Percentiles rank a stretch among this genome's conserved stretches.
These are phyloP conservation scores for Anaspis maculata DNA, from an alignment of 2,888 invertebrate species.

Conservation along the genomic window DNA sequence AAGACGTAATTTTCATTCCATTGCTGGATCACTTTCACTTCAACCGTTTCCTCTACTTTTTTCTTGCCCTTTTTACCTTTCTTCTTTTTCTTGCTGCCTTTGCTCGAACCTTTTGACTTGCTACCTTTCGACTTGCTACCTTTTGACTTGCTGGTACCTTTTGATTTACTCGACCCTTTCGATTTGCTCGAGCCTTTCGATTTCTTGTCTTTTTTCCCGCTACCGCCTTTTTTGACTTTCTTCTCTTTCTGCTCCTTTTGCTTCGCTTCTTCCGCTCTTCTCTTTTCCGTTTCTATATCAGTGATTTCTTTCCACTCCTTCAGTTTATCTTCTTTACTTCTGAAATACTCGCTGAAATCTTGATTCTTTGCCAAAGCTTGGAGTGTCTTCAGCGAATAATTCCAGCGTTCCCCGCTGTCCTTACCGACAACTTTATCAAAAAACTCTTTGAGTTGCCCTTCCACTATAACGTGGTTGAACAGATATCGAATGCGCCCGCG, in stretches of 20 bases:
- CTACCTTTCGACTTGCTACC: background rate
- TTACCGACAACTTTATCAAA: background rate
- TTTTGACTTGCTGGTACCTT: slow-evolving; percentile 1
- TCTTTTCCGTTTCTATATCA: slow-evolving; percentile 1
- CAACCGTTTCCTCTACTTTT: background rate
- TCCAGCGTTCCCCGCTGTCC: slow-evolving; percentile 1
- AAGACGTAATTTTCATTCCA: slow-evolving; percentile 4
- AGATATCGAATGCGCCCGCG: slow-evolving; percentile 4
- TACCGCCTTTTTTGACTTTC: background rate
- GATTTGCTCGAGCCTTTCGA: background rate
- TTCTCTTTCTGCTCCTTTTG: background rate
- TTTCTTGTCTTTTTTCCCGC: background rate
- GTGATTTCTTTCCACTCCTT: background rate
- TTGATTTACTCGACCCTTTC: background rate
- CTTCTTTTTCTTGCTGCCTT: slow-evolving; percentile 2
- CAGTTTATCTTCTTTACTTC: slow-evolving; percentile 1
- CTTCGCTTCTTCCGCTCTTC: background rate
- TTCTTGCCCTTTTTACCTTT: slow-evolving; percentile 3
- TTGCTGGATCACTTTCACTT: background rate
- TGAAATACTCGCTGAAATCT: slow-evolving; percentile 2
- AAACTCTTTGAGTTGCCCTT: too few relatives aligned
- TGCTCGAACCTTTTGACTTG: background rate
- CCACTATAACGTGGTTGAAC: too few relatives aligned
- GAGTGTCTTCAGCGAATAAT: slow-evolving; percentile 3
- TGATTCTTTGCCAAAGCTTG: slow-evolving; percentile 1